These are phyloP conservation scores for Coracias cyanogaster DNA, from an alignment of 2,797 vertebrate species.

Conservation along the genomic window DNA sequence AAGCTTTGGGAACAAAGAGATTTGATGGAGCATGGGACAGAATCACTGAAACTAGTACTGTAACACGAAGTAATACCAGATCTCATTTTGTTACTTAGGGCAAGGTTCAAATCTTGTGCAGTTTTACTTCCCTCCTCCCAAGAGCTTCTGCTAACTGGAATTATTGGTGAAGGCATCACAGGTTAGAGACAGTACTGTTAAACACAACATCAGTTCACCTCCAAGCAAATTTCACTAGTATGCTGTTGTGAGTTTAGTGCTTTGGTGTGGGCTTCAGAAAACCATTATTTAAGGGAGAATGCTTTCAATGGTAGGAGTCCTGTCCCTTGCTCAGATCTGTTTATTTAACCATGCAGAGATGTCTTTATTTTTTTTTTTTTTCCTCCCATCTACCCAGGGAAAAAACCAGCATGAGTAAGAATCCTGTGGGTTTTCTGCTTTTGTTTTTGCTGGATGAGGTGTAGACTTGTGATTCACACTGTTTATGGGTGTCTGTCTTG, in stretches of 20 bases:
- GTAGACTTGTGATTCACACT: slow-evolving; percentile 18
- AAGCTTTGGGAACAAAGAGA: neutral
- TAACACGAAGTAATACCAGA: neutral
- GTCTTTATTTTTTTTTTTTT: neutral
- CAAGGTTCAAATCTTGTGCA: neutral
- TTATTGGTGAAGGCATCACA: neutral
- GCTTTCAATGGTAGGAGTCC: neutral
- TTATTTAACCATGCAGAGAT: neutral
- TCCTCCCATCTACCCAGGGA: neutral
- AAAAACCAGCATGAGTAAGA: slow-evolving; percentile 8
- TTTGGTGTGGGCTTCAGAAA: neutral
- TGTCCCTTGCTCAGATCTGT: neutral
- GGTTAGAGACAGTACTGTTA: neutral
- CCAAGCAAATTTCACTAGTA: neutral
- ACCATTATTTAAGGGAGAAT: neutral
- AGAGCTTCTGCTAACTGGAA: neutral
- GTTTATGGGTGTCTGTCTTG: neutral
- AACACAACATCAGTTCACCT: neutral
- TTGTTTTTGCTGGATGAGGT: neutral
- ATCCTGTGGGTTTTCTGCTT: neutral
- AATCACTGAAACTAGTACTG: neutral
- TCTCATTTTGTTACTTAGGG: neutral
- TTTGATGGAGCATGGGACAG: neutral
- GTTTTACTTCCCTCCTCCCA: neutral
- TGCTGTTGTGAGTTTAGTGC: neutral